Evolutionary conservation across 1,140 invertebrate genomes (phyloP), one percentile per base, ranked within the genome.

Genomic region (Drosophila nebulosa): DNA sequence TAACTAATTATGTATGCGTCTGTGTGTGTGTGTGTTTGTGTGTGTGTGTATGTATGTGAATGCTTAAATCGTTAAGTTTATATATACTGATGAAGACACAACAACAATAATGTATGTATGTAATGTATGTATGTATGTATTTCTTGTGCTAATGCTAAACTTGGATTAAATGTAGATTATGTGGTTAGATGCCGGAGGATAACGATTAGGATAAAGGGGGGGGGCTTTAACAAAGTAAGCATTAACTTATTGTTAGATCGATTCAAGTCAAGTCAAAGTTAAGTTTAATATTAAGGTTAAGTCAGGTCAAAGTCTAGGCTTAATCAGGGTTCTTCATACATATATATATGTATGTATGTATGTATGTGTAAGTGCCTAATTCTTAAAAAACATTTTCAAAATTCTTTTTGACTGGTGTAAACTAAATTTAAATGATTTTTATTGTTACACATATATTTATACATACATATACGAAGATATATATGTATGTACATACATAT

Each of bases 1-100:
- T 36, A 46, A 46, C 39, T 46, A 46, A 46, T 30, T 67, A 30
- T 58, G 9, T 64, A 30, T 24, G 26, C 32, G n/a, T n/a, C n/a
- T n/a, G n/a, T n/a, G n/a, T n/a, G n/a, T n/a, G n/a, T n/a, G 26
- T 27, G 7, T 27, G 12, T 59, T 26, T 24, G 21, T 24, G 24
- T 22, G 21, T 36, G 14, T 7, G 52, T 21, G 32, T n/a, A 26
- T 65, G 16, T 66, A 16, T 69, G 26, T 21, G 16, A 16, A 67
- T 69, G 42, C 36, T 16, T 27, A 30, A 39, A 74, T 61, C 21
- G 63, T 63, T 24, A 60, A 27, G 18, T 14, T 39, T 55, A 61
- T 27, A 30, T 50, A 36, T 55, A 60, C 57, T 64, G 51, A 78
- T 85, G 77, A 81, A 80, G 81, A 81, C 81, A 85, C 83, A 85